Conservation (phyloP, 35 echinoderm and acorn worm species). For the Amphiura filiformis region DNA sequence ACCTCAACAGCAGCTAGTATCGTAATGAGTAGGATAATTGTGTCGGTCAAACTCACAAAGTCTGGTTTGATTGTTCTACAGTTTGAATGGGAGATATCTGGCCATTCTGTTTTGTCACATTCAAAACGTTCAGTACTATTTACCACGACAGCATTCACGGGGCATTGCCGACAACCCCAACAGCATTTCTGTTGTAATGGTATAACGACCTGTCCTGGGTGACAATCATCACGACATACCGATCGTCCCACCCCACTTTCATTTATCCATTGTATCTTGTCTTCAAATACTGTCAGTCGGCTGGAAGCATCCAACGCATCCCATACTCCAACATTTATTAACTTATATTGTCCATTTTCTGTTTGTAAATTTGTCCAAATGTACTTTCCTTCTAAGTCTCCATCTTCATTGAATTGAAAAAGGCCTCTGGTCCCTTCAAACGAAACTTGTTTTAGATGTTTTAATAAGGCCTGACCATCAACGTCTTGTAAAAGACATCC, state of each 20-base stretch:
- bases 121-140: neutral
- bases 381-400: constrained; percentile 22
- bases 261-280: neutral
- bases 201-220: neutral
- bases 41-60: neutral
- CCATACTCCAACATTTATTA: constrained; percentile 17
- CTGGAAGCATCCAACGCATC: neutral
- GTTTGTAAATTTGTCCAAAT: constrained; percentile 13
- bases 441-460: constrained; percentile 17
- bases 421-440: constrained; percentile 1
- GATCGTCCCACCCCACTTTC: too few species aligned
- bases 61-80: neutral
- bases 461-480: neutral
- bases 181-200: constrained; percentile 33
- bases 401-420: neutral
- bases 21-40: neutral
- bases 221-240: neutral
- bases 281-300: neutral
- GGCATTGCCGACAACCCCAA: constrained; percentile 26
- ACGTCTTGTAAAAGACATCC: neutral
- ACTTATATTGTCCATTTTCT: neutral
- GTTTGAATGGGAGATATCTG: neutral
- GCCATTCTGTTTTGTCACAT: constrained; percentile 8
- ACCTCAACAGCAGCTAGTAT: neutral
- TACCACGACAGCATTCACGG: neutral